Evolutionary conservation across 2,113 vertebrate genomes (phyloP).

Genomic region (Periophthalmus modestus): DNA sequence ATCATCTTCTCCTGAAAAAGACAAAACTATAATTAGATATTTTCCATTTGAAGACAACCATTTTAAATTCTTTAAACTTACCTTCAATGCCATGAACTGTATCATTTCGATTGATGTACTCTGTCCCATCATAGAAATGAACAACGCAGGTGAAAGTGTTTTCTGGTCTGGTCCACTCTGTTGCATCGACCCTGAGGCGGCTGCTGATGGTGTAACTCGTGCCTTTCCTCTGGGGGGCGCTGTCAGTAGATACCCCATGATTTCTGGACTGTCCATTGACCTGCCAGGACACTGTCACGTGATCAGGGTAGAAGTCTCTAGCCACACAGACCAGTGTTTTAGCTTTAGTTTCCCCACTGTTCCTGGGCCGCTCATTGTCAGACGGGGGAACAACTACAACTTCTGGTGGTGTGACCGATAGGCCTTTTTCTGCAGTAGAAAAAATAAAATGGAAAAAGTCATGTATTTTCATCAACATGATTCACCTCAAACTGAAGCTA

Average conservation of each 20-base stretch:
- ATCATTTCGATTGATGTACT: fast-evolving
- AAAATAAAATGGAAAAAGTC: background rate
- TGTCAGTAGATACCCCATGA: conserved; percentile 73
- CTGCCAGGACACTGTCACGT: conserved; percentile 79
- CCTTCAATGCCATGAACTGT: fast-evolving
- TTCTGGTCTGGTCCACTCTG: conserved; percentile 63
- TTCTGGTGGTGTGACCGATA: background rate
- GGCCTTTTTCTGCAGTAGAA: background rate
- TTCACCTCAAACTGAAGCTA: background rate
- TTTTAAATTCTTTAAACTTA: conserved; percentile 5
- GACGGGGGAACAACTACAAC: conserved; percentile 80
- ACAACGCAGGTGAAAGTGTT: conserved; percentile 76
- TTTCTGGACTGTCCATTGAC: background rate
- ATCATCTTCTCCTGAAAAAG: background rate
- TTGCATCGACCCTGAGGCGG: conserved; percentile 73
- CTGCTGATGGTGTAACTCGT: conserved; percentile 79
- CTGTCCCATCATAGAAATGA: conserved; percentile 35
- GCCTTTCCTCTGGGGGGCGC: fast-evolving
- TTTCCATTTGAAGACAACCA: background rate
- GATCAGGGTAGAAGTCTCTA: conserved; percentile 85
- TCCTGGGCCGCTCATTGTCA: conserved; percentile 58
- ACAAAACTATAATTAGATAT: background rate
- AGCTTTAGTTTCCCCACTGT: background rate
- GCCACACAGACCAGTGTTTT: conserved; percentile 87
- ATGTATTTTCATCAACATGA: background rate